A percentile compares a stretch with the other conserved stretches of the same genome.
Evolutionary conservation across 2,888 invertebrate genomes (phyloP).

Genomic region (Ceramica pisi): DNA sequence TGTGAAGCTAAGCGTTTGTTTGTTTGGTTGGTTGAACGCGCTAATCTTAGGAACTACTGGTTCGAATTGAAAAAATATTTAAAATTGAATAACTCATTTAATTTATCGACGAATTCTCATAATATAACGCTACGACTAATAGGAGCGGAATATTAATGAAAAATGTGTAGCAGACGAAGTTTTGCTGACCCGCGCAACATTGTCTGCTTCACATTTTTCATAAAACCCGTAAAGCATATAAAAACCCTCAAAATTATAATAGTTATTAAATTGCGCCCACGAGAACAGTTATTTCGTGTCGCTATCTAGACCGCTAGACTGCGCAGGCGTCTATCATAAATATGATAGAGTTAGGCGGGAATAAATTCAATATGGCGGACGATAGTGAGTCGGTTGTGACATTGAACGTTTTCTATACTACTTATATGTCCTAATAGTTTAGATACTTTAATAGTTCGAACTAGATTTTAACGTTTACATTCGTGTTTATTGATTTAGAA

Average conservation of each 20-base stretch:
- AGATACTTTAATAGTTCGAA: constrained; percentile 24
- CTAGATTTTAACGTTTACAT: background rate
- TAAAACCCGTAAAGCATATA: background rate
- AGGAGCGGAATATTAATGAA: no score
- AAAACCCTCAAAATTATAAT: background rate
- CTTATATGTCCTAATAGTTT: constrained; percentile 47
- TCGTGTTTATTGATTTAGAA: background rate
- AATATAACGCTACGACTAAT: no score
- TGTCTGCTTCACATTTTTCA: no score
- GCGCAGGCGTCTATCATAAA: constrained; percentile 64
- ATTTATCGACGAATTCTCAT: no score
- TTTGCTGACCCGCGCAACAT: no score
- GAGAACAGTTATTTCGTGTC: constrained; percentile 36
- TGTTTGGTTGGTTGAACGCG: no score
- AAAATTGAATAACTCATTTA: no score
- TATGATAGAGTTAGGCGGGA: constrained; percentile 61
- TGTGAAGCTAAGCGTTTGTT: no score
- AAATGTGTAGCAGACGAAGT: no score
- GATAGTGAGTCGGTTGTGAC: constrained; percentile 58
- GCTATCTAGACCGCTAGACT: constrained; percentile 50
- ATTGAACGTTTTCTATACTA: constrained; percentile 60
- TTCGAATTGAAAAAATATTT: no score
- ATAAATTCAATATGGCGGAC: constrained; percentile 66
- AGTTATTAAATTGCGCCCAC: constrained; percentile 26
- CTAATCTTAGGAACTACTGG: no score